phyloP scores from a whole-genome alignment of 2,113 vertebrate genomes.

The Cyprinodon variegatus region DNA sequence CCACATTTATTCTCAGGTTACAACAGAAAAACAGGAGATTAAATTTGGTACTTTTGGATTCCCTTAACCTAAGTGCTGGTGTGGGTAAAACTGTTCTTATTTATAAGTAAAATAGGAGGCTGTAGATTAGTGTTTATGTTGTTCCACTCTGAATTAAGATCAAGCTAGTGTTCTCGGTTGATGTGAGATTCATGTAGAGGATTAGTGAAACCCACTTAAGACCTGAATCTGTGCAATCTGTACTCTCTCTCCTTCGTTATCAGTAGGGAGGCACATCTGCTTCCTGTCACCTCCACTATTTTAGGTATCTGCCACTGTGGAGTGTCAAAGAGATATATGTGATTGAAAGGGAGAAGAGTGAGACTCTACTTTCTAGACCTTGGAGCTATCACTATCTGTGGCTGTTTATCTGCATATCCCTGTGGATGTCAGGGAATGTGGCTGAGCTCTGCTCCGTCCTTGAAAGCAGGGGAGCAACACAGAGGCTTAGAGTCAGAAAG shows the following conservation, averaged over 20 bases:
- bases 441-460: conserved; percentile 63
- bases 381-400: conserved; percentile 48
- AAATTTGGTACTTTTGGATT: conserved; percentile 15
- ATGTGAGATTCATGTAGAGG: neutral
- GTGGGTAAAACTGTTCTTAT: conserved; percentile 18
- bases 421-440: conserved; percentile 63
- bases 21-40: conserved; percentile 17
- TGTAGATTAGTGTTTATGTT: neutral
- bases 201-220: neutral
- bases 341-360: conserved; percentile 53
- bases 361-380: conserved; percentile 45
- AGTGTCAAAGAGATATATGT: conserved; percentile 55
- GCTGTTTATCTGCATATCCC: conserved; percentile 71
- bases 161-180: neutral
- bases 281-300: conserved; percentile 55
- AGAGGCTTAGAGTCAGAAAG: conserved; percentile 74
- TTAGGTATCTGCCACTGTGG: conserved; percentile 56
- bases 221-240: neutral
- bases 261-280: conserved; percentile 33
- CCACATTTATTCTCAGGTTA: neutral
- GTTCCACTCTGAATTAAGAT: conserved; percentile 3
- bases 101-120: neutral
- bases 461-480: conserved; percentile 67
- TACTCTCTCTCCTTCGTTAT: conserved; percentile 1
- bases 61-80: neutral